These are phyloP conservation scores for Scortum barcoo DNA, from an alignment of 2,113 vertebrate genomes.

Conservation along the genomic window DNA sequence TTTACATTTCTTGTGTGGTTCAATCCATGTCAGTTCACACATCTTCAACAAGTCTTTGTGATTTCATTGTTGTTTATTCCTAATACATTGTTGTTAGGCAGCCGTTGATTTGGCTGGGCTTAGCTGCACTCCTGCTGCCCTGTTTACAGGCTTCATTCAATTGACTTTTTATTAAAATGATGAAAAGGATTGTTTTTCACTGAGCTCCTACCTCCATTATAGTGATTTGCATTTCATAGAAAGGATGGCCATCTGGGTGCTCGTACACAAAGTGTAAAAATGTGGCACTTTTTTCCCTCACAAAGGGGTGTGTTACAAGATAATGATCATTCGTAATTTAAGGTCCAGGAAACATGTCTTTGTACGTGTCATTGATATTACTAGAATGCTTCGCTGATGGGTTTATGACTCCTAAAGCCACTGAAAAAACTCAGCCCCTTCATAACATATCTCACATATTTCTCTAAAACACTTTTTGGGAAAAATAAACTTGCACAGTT, in stretches of 20 bases:
- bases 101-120: not conserved
- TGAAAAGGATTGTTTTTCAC: constrained; percentile 27
- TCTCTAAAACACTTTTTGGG: not conserved
- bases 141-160: constrained; percentile 21
- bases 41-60: not conserved
- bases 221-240: constrained; percentile 52
- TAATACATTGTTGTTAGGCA: not conserved
- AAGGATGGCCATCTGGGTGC: constrained; percentile 50
- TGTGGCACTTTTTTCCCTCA: not conserved
- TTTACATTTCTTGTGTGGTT: no score
- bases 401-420: not conserved
- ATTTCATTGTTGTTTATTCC: not conserved
- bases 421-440: no score
- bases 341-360: not conserved
- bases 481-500: not conserved
- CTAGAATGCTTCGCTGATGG: not conserved
- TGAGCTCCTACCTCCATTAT: constrained; percentile 44
- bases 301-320: not conserved
- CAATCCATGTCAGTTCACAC: not conserved
- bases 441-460: not conserved
- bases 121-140: not conserved
- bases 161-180: constrained; percentile 58
- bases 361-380: not conserved
- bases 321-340: not conserved
- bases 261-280: constrained; percentile 1